Base-by-base conservation (phyloP, 2,888 invertebrate genomes). In the Phania funesta region DNA sequence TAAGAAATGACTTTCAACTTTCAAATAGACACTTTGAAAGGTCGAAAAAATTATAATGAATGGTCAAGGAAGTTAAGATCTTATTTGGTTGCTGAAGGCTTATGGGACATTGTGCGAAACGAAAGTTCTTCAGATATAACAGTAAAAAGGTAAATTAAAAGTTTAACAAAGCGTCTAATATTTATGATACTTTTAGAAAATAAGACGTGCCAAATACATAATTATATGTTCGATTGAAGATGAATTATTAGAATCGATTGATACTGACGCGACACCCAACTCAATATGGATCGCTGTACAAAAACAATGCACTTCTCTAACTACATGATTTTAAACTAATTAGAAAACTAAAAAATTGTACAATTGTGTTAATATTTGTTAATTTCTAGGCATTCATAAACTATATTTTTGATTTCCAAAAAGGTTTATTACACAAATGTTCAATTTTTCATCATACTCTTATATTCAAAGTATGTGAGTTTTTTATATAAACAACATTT, bases 11-110 rank as follows among this genome's bases (percentile, higher is more conserved):
- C 89, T 76, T 84, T 88, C 83, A 87, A 89, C 62, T 80, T 88
- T 82, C 87, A 88, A 84, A 87, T 88, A 80, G 88, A 89, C 73
- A 89, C 87, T 67, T 84, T 88, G 20, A 87, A 86, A 71, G 89
- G 88, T 54, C 71, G 88, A 82, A 87, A 89, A 80, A 88, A 88
- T 78, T 88, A 88, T 46, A 89, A 89, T 64, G 87, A 88, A 29
- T 88, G 88, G 88, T 88, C 89, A 32, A 88, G 89, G 86, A 89
- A 88, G 50, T 84, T 88, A 68, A 87, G 89, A 13, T 88, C 88
- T 1, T 88, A 88, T 86, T 71, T 88, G 83, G 87, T 89, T 77
- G 85, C 89, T n/a, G 88, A 88, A 62, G 89, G 89, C 76, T 83
- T 89, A 2, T 88, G 88, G 88, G 80, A 77, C 6, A 86, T 88